Evolutionary conservation across 2,888 invertebrate genomes (phyloP).

Genomic region (Drosophila merina): DNA sequence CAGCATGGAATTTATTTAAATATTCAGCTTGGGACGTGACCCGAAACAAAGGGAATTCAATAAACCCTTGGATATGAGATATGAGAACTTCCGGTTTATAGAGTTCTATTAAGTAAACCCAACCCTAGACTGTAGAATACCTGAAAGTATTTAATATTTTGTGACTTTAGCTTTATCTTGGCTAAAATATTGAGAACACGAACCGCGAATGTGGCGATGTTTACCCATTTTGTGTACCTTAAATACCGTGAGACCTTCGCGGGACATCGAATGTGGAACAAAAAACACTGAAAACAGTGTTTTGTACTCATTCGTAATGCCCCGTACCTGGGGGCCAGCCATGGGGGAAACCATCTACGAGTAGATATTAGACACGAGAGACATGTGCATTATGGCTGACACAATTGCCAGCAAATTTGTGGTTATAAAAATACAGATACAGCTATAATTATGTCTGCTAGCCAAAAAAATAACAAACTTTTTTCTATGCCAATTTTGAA

Average conservation of each 20-base stretch:
- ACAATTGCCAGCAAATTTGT: constrained; percentile 59
- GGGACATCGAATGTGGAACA: constrained; percentile 14
- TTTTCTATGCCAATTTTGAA: constrained; percentile 32
- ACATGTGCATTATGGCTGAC: constrained; percentile 59
- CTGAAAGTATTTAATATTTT: too few relatives aligned
- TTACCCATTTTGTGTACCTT: constrained; percentile 9
- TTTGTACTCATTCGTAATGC: constrained; percentile 7
- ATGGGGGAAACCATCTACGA: background rate
- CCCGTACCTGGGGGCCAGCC: constrained; percentile 7
- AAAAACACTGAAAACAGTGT: constrained; percentile 35
- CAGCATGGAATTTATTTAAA: constrained; percentile 14
- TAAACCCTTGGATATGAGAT: background rate
- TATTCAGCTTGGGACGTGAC: constrained; percentile 25
- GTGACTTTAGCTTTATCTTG: background rate
- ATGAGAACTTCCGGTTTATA: constrained; percentile 13
- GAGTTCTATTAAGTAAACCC: background rate
- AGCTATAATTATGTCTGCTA: constrained; percentile 32
- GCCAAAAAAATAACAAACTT: constrained; percentile 37
- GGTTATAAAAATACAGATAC: constrained; percentile 32
- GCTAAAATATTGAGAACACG: background rate
- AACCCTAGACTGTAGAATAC: too few relatives aligned
- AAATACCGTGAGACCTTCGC: constrained; percentile 31
- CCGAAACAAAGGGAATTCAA: constrained; percentile 10
- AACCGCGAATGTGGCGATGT: constrained; percentile 2
- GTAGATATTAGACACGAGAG: constrained; percentile 49